phyloP scores from a whole-genome alignment of 2,797 vertebrate species.

The Acanthurus lineatus region DNA sequence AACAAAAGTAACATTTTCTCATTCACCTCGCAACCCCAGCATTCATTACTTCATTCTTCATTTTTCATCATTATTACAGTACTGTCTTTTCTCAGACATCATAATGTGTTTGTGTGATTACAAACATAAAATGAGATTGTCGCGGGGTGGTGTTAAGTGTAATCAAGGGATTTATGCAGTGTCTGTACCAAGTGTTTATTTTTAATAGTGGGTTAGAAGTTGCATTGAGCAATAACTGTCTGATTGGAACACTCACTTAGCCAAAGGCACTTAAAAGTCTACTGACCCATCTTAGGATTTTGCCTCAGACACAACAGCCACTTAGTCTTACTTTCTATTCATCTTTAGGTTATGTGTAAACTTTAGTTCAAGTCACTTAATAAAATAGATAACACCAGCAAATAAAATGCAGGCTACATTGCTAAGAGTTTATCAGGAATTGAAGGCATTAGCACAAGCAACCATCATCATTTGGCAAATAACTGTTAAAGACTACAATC shows the following conservation, averaged over 20 bases:
- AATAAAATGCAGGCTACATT: slow-evolving; percentile 56
- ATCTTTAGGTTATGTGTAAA: slow-evolving; percentile 63
- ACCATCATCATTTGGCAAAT: slow-evolving; percentile 64
- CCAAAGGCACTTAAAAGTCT: slow-evolving; percentile 85
- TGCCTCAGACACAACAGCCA: slow-evolving; percentile 54
- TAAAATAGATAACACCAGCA: slow-evolving; percentile 57
- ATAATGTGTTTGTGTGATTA: slow-evolving; percentile 65
- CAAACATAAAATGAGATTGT: slow-evolving; percentile 81
- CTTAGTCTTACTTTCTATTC: slow-evolving; percentile 41
- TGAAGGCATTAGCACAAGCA: slow-evolving; percentile 58
- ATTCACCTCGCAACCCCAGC: slow-evolving; percentile 26
- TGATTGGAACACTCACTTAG: slow-evolving; percentile 60
- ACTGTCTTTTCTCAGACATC: slow-evolving; percentile 55
- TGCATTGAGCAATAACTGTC: slow-evolving; percentile 50
- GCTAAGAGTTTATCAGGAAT: slow-evolving; percentile 41
- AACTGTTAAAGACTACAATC: slow-evolving; percentile 68
- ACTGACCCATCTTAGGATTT: slow-evolving; percentile 53
- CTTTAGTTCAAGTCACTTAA: slow-evolving; percentile 62
- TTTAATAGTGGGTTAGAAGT: slow-evolving; percentile 33
- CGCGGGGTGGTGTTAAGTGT: slow-evolving; percentile 67
- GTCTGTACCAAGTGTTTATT: slow-evolving; percentile 53
- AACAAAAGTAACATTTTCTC: slow-evolving; percentile 54
- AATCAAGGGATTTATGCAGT: slow-evolving; percentile 74
- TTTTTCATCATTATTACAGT: slow-evolving; percentile 20
- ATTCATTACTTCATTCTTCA: slow-evolving; percentile 12